A percentile compares a stretch with the other conserved stretches of the same genome.
phyloP scores from a whole-genome alignment of 2,888 invertebrate species.

The Deroplatys truncata region DNA sequence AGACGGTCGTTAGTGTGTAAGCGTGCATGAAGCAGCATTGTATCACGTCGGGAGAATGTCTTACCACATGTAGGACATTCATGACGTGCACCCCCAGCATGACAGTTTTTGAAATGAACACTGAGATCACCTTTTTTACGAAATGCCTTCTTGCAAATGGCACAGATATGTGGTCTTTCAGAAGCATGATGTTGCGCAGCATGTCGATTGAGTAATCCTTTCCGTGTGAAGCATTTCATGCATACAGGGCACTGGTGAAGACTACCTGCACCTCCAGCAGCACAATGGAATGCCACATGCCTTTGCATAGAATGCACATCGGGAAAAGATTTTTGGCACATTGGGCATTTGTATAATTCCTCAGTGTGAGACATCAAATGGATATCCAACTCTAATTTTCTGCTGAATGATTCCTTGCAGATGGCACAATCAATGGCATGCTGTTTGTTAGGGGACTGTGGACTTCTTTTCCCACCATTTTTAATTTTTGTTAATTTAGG shows the following conservation, averaged over 20 bases:
- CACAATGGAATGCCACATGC: constrained; percentile 1
- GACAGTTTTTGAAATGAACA: constrained; percentile 2
- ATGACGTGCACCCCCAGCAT: not conserved
- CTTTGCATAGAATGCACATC: constrained; percentile 6
- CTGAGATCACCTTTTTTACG: not conserved
- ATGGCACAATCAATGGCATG: not conserved
- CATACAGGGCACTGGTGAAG: constrained; percentile 8
- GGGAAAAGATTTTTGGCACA: constrained; percentile 6
- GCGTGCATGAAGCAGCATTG: not conserved
- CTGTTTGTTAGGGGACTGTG: not conserved
- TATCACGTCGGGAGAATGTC: constrained; percentile 1
- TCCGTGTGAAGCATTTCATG: constrained; percentile 8
- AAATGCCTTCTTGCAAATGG: constrained; percentile 1
- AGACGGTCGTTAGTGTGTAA: not conserved
- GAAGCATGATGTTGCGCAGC: not conserved
- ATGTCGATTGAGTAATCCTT: not conserved
- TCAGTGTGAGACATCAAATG: constrained; percentile 7
- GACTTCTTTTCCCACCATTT: not conserved
- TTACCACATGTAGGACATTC: not conserved
- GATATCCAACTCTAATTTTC: not conserved
- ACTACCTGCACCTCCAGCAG: not conserved
- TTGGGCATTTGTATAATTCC: constrained; percentile 4
- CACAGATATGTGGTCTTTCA: not conserved
- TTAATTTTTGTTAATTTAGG: constrained; percentile 1
- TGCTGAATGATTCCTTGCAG: constrained; percentile 2